A percentile compares a stretch with the other conserved stretches of the same genome.
phyloP scores from a whole-genome alignment of 2,113 vertebrate genomes.

The Calypte anna region DNA sequence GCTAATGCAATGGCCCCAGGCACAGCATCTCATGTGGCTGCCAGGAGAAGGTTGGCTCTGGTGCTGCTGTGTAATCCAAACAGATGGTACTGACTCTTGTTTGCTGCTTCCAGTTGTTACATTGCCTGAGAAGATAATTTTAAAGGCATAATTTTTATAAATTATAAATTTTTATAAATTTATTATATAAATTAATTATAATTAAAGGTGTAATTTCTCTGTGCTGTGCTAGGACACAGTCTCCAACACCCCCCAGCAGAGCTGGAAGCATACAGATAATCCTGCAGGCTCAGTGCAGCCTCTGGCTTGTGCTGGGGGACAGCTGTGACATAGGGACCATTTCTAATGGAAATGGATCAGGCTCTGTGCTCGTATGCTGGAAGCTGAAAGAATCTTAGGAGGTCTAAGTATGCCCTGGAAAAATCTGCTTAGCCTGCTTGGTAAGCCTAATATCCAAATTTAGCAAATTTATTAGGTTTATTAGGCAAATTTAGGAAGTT shows the following conservation, averaged over 20 bases:
- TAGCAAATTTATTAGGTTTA: no score
- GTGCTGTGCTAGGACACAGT: not conserved
- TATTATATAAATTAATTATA: no score
- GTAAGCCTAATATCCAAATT: no score
- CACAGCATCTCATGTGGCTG: not conserved
- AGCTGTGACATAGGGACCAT: not conserved
- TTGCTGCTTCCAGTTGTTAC: not conserved
- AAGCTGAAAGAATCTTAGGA: not conserved
- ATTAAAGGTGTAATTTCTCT: not conserved
- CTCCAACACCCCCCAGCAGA: not conserved
- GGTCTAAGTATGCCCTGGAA: no score
- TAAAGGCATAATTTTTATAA: not conserved
- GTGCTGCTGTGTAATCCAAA: not conserved
- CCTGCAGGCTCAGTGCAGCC: not conserved
- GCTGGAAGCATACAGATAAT: not conserved
- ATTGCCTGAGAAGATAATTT: not conserved
- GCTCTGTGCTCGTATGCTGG: not conserved
- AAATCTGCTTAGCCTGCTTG: not conserved
- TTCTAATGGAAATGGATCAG: not conserved
- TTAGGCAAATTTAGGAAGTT: no score
- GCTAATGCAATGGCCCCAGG: not conserved
- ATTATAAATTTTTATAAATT: no score
- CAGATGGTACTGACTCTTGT: not conserved
- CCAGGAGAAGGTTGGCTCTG: not conserved
- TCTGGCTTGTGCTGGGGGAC: not conserved